Conservation (phyloP, 2,888 invertebrate species). For the Ctena decussata region DNA sequence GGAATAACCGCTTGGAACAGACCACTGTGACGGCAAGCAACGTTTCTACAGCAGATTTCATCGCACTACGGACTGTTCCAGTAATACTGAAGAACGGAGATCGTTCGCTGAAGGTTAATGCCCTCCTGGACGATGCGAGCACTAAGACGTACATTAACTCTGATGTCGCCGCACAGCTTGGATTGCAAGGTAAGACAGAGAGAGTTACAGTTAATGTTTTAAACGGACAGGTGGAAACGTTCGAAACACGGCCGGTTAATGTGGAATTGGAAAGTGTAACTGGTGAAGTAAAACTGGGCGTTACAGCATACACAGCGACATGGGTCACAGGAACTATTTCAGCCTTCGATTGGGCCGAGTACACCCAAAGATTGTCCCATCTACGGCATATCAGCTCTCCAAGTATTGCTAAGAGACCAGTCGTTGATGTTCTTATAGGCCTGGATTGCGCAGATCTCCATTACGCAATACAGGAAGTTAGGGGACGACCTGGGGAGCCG, state of each 20-base stretch:
- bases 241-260: slow-evolving; percentile 29
- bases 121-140: slow-evolving; percentile 58
- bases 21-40: neutral
- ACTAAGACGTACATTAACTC: slow-evolving; percentile 44
- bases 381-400: slow-evolving; percentile 49
- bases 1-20: neutral
- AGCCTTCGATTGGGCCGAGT: slow-evolving; percentile 43
- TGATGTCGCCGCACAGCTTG: slow-evolving; percentile 43
- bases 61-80: slow-evolving; percentile 19
- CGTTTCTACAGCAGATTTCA: neutral
- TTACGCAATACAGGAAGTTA: slow-evolving; percentile 41
- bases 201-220: slow-evolving; percentile 29
- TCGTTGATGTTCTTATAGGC: slow-evolving; percentile 51
- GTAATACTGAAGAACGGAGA: neutral
- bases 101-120: slow-evolving; percentile 35
- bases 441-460: slow-evolving; percentile 51
- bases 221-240: slow-evolving; percentile 27
- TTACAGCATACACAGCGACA: slow-evolving; percentile 27
- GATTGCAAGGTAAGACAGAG: neutral
- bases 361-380: slow-evolving; percentile 28
- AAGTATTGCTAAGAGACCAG: neutral
- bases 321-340: slow-evolving; percentile 45
- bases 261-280: slow-evolving; percentile 29
- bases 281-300: neutral
- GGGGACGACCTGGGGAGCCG: slow-evolving; percentile 44